Evolutionary conservation across 2,888 invertebrate species (phyloP).

Genomic region (Arenicola marina): DNA sequence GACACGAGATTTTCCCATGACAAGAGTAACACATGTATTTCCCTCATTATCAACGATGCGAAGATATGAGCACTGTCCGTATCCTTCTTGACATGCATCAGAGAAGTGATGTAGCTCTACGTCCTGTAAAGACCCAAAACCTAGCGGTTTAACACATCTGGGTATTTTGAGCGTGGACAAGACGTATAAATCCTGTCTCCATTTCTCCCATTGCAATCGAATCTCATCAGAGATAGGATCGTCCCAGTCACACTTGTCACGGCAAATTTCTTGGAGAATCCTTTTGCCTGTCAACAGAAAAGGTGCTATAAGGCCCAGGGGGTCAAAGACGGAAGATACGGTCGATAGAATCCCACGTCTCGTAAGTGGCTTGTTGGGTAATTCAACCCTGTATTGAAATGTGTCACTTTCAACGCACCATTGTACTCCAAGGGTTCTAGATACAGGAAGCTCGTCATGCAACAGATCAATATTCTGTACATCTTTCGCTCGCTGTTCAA

Average conservation of each 20-base stretch:
- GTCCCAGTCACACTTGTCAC: slow-evolving; percentile 30
- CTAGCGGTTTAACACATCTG: slow-evolving; percentile 14
- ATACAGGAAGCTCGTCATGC: neutral
- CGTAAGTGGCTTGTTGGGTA: slow-evolving; percentile 30
- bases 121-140: neutral
- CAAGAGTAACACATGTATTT: neutral
- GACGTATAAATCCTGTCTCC: neutral
- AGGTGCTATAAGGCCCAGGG: slow-evolving; percentile 36
- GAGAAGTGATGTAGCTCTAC: slow-evolving; percentile 8
- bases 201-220: neutral
- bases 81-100: slow-evolving; percentile 11
- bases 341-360: slow-evolving; percentile 35
- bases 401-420: slow-evolving; percentile 35
- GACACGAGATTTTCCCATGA: slow-evolving; percentile 29
- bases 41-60: neutral
- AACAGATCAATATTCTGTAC: neutral
- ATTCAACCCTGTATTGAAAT: slow-evolving; percentile 29
- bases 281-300: slow-evolving; percentile 28
- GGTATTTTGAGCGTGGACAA: neutral
- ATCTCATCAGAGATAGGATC: slow-evolving; percentile 17
- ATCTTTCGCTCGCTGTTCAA: neutral
- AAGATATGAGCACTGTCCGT: slow-evolving; percentile 7
- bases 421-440: slow-evolving; percentile 20
- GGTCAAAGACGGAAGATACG: slow-evolving; percentile 34
- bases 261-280: slow-evolving; percentile 33